phyloP scores from a whole-genome alignment of 2,797 vertebrate species.

The Onychomys arenicola region DNA sequence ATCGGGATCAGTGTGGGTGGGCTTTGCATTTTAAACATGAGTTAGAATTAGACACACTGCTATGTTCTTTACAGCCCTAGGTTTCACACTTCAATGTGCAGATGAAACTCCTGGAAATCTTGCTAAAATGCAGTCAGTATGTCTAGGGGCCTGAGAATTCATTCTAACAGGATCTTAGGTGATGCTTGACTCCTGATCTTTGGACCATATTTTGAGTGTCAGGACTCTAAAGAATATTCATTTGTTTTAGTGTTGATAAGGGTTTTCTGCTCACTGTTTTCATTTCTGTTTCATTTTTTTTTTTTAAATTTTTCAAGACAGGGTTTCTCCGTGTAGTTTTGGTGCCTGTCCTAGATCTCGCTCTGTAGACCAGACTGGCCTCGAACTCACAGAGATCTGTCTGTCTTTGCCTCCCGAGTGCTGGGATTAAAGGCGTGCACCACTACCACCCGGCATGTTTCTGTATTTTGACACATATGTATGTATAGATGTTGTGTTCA shows the following conservation, averaged over 20 bases:
- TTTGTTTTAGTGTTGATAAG: slow-evolving; percentile 1
- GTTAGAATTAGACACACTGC: not conserved
- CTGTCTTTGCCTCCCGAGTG: too few relatives aligned
- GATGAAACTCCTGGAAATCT: not conserved
- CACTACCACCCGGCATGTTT: too few relatives aligned
- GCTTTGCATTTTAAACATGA: not conserved
- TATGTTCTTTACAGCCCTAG: not conserved
- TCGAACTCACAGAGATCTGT: too few relatives aligned
- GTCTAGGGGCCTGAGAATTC: not conserved
- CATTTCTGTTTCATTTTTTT: not conserved
- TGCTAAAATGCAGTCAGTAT: not conserved
- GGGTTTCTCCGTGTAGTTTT: too few relatives aligned
- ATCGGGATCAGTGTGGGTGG: not conserved
- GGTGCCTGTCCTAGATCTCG: too few relatives aligned
- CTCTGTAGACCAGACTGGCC: too few relatives aligned
- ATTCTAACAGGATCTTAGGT: not conserved
- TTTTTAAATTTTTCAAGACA: too few relatives aligned
- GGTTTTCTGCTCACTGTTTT: not conserved
- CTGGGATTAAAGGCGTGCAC: too few relatives aligned
- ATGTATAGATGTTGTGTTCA: not conserved
- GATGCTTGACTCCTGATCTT: not conserved
- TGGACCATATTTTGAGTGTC: not conserved
- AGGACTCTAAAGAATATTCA: not conserved
- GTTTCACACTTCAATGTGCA: not conserved
- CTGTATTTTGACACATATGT: not conserved